Base-by-base conservation (phyloP, 2,888 invertebrate species). In the Lasius platythorax region DNA sequence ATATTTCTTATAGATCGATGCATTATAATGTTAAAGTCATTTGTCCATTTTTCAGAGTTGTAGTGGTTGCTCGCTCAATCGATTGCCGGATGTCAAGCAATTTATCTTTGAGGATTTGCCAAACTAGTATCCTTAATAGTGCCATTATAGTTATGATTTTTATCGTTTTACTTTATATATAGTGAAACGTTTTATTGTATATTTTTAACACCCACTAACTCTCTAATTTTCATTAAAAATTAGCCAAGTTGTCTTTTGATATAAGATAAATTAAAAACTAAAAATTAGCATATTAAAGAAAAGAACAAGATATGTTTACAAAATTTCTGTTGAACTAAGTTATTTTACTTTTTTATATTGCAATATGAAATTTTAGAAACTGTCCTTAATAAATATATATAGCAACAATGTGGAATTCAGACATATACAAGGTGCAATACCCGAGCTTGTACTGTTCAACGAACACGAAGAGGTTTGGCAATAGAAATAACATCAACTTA, bases 21-120 rank as follows among this genome's bases (percentile, higher is more conserved):
- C 18, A 50, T 50, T 50, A 8, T 50, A 50, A 18, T 50, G 18
- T 18, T 46, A 46, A 15, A 18, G 12, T 12, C n/a, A 11, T 40
- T 67, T n/a, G 33, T 73, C 40, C 0, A 18, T 40, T 53, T 73
- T 50, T 81, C 94, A 97, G 97, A 97, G 96, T 91, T 97, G 97
- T 94, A 95, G 96, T 90, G 97, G 97, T 67, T 97, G 97, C 92
- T 96, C 96, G 2, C 93, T 97, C 81, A 97, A 97, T 91, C 95
- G 97, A 81, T 95, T 97, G 61, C 96, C 96, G 0, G 96, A 97
- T 91, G 96, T 97, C 9, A 97, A 96, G 92, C 94, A 95, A 81
- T 97, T 97, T 91, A 96, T 97, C 28, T 96, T 96, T 94, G 96
- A 97, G 79, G 97, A 97, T 92, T 95, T 97, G n/a, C 97, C 97